Base-by-base conservation (phyloP, 1,140 invertebrate genomes). In the Drosophila nigrodunni region DNA sequence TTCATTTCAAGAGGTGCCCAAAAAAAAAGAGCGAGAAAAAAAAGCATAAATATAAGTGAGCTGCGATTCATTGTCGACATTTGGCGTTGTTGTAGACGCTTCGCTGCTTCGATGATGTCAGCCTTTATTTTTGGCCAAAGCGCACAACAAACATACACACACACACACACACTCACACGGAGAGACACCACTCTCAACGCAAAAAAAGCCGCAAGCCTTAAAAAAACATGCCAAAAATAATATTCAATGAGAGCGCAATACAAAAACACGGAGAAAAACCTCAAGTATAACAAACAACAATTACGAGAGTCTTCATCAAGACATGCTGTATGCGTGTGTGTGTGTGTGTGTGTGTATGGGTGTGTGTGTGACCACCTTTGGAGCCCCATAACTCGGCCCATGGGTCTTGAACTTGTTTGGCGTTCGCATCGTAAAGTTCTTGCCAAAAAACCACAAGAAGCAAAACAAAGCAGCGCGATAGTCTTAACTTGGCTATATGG, bases 171-270 rank as follows among this genome's bases (percentile, higher is more conserved):
- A 72, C 70, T 71, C 50, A n/a, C n/a, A n/a, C n/a, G n/a, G 15
- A 15, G 15, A 71, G 75, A 86, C 18, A 18, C 78, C n/a, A 74
- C 41, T 15, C 41, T 15, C 50, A 61, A 15, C 2, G 34, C 39
- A 68, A 69, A 77, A 66, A 79, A 80, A 88, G 74, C 80, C 77
- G 57, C 80, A 89, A 66, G 61, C 47, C 74, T 65, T 49, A 72
- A 74, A 47, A 41, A 83, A 88, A 89, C 80, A 88, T 80, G 83
- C 83, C 83, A 88, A 88, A 88, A 88, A 88, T 88, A 88, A 89
- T 88, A 88, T 71, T 87, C 77, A 88, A 83, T 77, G 62, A 57
- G 71, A 60, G 72, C 65, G 55, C 35, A 59, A 25, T 25, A 57
- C 67, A 39, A 65, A 54, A 11, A 49, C 55, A 64, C 39, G 11